phyloP scores from a whole-genome alignment of 2,888 invertebrate genomes.

The Macroteleia sp. region DNA sequence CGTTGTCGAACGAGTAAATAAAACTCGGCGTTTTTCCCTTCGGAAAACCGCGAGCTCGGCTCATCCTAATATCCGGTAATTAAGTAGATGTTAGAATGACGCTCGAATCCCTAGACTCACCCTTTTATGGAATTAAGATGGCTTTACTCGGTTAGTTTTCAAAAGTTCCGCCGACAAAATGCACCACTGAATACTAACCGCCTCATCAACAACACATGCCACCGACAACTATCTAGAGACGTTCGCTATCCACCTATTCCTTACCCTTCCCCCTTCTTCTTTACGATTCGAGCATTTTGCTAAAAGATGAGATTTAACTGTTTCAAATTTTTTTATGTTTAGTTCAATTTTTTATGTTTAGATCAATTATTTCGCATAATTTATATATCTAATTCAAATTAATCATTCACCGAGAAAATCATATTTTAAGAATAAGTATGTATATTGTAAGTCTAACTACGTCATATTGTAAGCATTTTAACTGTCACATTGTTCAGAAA shows the following conservation, averaged over 20 bases:
- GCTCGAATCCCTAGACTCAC: constrained; percentile 76
- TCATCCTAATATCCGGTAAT: constrained; percentile 82
- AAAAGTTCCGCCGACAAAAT: constrained; percentile 79
- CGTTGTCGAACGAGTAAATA: constrained; percentile 51
- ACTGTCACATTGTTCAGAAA: too few species aligned
- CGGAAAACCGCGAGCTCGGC: constrained; percentile 67
- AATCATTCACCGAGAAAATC: too few species aligned
- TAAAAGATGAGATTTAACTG: constrained; percentile 51
- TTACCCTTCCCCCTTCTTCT: constrained; percentile 63
- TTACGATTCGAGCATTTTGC: constrained; percentile 55
- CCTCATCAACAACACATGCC: constrained; percentile 84
- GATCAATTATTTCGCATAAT: too few species aligned
- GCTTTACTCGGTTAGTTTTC: constrained; percentile 82
- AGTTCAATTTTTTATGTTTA: too few species aligned
- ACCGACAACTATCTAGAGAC: constrained; percentile 75
- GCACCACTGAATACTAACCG: constrained; percentile 83
- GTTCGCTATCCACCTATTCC: constrained; percentile 69
- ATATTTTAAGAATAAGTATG: too few species aligned
- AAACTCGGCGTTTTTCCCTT: constrained; percentile 39
- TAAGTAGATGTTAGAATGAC: constrained; percentile 81
- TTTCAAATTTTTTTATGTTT: too few species aligned
- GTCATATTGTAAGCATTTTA: too few species aligned
- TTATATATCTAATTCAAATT: too few species aligned
- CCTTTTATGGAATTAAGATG: constrained; percentile 82
- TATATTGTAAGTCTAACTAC: too few species aligned